phyloP scores from a whole-genome alignment of 2,797 vertebrate species.

The Intellagama lesueurii region DNA sequence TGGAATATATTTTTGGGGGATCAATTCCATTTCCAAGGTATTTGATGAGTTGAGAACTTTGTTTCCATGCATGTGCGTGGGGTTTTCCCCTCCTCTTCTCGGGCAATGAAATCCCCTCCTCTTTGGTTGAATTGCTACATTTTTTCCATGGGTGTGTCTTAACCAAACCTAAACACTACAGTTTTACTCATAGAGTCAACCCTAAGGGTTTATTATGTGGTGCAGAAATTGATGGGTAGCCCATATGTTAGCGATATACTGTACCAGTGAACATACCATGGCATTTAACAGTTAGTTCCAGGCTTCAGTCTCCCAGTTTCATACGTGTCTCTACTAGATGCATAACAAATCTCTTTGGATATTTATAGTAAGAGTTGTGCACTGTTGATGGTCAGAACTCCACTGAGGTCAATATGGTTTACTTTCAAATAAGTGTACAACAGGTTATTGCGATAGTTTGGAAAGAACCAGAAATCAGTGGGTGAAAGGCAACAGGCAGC shows the following conservation, averaged over 20 bases:
- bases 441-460: not conserved
- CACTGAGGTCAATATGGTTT: not conserved
- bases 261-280: constrained; percentile 47
- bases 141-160: constrained; percentile 74
- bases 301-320: not conserved
- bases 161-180: constrained; percentile 77
- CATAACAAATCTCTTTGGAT: constrained; percentile 23
- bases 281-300: constrained; percentile 24
- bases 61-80: constrained; percentile 10
- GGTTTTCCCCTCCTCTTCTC: not conserved
- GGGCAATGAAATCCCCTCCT: not conserved
- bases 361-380: constrained; percentile 8
- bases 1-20: not conserved
- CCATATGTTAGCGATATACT: constrained; percentile 83
- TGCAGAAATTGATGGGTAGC: constrained; percentile 86
- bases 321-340: constrained; percentile 6
- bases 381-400: constrained; percentile 4
- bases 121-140: constrained; percentile 24
- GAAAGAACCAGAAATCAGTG: not conserved
- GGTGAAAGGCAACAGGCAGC: too few relatives aligned
- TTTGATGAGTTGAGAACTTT: constrained; percentile 8
- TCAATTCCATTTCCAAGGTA: constrained; percentile 1
- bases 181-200: constrained; percentile 83
- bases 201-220: constrained; percentile 88
- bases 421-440: not conserved